Evolutionary conservation across 2,113 vertebrate species (phyloP), one percentile per base, ranked within the genome.

Genomic region (Scomber japonicus): DNA sequence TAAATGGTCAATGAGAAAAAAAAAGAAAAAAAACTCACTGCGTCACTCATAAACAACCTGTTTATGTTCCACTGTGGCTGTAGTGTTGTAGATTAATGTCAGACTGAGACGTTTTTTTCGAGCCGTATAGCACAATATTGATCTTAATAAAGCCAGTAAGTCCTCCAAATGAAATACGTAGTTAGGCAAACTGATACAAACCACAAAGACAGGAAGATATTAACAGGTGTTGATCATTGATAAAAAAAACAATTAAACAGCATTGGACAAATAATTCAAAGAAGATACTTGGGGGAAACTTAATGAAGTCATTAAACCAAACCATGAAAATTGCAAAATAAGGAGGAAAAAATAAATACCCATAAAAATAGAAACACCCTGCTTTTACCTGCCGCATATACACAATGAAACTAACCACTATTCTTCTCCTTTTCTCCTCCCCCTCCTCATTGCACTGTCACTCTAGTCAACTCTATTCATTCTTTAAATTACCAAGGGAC

Each of bases 31-130:
- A 27, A 50, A 49, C 57, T 62, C 40, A 56, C 74, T 35, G 56
- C 19, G 59, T 73, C 61, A 73, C 71, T 80, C 73, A 87, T 89
- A 89, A 85, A 93, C 74, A 87, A 78, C 71, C 35, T 55, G 48
- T 70, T 79, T 75, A 69, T 68, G 63, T 70, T 74, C 44, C 78
- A 83, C 78, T 62, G 55, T 53, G 27, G 77, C 60, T 62, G 1
- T 50, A 60, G 53, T 46, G 5, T 15, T 59, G 46, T 11, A 73
- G 73, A 91, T 81, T 50, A 73, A 87, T 71, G 21, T 62, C 81
- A 75, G 19, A 19, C 57, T 46, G 57, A 69, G 40, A 9, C 1
- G 11, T 81, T 85, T 83, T 83, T 76, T 91, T 80, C 68, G 69
- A 87, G 72, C 78, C 35, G 61, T 71, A 69, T 15, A 49, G 70